These are phyloP conservation scores for Pseudomyrmex dendroicus DNA, from an alignment of 1,140 invertebrate genomes.

Conservation along the genomic window DNA sequence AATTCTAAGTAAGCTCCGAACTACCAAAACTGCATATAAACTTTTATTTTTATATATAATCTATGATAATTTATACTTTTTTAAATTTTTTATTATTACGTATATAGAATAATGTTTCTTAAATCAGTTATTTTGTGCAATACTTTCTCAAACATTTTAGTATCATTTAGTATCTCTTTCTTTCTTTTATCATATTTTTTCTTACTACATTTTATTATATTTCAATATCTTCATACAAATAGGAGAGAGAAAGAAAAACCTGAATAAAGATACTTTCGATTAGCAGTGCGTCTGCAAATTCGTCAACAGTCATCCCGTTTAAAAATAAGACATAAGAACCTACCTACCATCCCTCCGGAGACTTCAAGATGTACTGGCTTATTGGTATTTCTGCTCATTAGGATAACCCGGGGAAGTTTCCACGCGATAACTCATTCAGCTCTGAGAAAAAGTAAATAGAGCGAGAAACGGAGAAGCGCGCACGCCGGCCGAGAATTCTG, in stretches of 20 bases:
- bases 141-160: neutral
- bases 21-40: too few relatives aligned
- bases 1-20: too few relatives aligned
- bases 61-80: neutral
- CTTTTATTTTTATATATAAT: too few relatives aligned
- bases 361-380: slow-evolving; percentile 15
- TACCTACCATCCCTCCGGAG: neutral
- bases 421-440: slow-evolving; percentile 50
- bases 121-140: neutral
- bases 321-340: slow-evolving; percentile 55
- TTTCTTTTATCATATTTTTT: too few relatives aligned
- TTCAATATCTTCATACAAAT: neutral
- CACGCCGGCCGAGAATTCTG: slow-evolving; percentile 22
- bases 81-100: neutral
- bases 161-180: too few relatives aligned
- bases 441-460: slow-evolving; percentile 61
- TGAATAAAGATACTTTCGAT: slow-evolving; percentile 15
- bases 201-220: slow-evolving; percentile 17
- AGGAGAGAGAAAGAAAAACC: neutral
- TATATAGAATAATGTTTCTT: too few relatives aligned
- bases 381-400: slow-evolving; percentile 62
- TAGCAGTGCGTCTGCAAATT: slow-evolving; percentile 39
- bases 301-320: slow-evolving; percentile 46
- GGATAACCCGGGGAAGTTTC: slow-evolving; percentile 39
- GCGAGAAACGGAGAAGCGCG: slow-evolving; percentile 48